Evolutionary conservation across 2,888 invertebrate species (phyloP).

Genomic region (Neoitamus cyanurus): DNA sequence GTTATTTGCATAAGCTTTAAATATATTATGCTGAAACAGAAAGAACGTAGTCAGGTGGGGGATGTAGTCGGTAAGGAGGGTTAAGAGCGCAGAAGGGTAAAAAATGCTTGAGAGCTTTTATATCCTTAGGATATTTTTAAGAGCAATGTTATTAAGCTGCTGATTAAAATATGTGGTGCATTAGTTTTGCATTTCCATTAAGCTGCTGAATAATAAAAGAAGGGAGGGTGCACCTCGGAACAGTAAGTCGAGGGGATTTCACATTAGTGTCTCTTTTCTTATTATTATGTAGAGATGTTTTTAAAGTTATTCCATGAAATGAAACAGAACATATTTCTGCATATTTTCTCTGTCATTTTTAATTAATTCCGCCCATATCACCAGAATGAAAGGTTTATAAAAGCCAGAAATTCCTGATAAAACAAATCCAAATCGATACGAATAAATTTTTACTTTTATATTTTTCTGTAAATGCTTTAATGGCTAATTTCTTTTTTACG

Average conservation of each 20-base stretch:
- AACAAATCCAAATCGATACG: too few species aligned
- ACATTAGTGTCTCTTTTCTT: neutral
- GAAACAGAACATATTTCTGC: neutral
- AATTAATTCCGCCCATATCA: too few species aligned
- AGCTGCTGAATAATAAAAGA: neutral
- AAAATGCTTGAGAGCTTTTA: neutral
- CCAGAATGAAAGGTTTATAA: too few species aligned
- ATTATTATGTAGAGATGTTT: neutral
- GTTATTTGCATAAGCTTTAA: neutral
- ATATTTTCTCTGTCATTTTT: neutral
- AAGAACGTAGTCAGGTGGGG: neutral
- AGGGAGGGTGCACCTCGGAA: neutral
- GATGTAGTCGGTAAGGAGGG: too few species aligned
- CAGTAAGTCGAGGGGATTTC: neutral
- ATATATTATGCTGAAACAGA: neutral
- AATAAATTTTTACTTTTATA: too few species aligned
- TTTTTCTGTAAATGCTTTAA: too few species aligned
- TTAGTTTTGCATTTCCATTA: neutral
- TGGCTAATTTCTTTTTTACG: too few species aligned
- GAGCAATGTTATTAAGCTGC: neutral
- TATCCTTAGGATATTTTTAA: neutral
- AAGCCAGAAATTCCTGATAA: too few species aligned
- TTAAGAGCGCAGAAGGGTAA: neutral
- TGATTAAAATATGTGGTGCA: neutral
- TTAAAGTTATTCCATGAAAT: neutral